Percentiles rank a stretch among this genome's conserved stretches.
Conservation (phyloP, 2,797 vertebrate genomes). For the Helarctos malayanus region DNA sequence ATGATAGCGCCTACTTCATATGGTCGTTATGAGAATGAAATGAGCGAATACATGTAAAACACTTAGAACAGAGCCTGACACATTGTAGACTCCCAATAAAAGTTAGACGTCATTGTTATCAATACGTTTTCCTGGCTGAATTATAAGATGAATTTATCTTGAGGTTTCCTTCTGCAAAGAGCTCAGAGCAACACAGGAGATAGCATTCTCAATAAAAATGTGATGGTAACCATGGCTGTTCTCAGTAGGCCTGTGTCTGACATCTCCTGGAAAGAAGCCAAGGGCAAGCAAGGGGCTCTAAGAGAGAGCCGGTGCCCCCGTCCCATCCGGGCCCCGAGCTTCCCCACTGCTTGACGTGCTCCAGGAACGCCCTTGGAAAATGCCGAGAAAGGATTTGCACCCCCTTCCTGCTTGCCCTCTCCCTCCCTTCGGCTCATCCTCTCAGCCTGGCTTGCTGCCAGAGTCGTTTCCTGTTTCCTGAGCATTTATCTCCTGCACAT, state of each 20-base stretch:
- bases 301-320: background rate
- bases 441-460: constrained; percentile 53
- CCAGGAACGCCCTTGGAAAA: background rate
- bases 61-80: background rate
- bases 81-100: background rate
- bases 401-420: background rate
- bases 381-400: background rate
- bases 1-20: background rate
- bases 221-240: background rate
- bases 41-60: background rate
- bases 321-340: background rate
- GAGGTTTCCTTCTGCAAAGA: background rate
- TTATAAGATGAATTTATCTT: constrained; percentile 34
- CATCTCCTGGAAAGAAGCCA: background rate
- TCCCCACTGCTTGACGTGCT: background rate
- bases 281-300: background rate
- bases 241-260: background rate
- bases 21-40: background rate
- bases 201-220: background rate
- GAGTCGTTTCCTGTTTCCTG: constrained; percentile 73
- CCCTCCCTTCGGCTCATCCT: background rate
- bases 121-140: background rate
- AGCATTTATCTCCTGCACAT: constrained; percentile 39
- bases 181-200: background rate
- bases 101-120: background rate